phyloP scores from a whole-genome alignment of 2,113 vertebrate genomes.

The Thinocorus orbignyianus region DNA sequence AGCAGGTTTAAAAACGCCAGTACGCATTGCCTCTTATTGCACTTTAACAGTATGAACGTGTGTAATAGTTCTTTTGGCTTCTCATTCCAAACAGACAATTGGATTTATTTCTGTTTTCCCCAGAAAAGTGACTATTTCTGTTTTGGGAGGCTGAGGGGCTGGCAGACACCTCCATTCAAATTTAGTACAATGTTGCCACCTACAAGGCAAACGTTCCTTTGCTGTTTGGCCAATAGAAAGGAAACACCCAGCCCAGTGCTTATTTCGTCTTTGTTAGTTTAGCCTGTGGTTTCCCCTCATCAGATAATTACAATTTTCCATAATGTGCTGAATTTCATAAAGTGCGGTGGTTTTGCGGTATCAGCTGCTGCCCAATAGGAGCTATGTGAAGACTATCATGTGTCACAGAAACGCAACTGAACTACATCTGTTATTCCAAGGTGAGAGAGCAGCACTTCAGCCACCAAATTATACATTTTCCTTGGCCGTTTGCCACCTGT shows the following conservation, averaged over 20 bases:
- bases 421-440: background rate
- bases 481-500: slow-evolving; percentile 22
- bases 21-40: background rate
- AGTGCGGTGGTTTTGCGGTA: background rate
- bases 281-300: slow-evolving; percentile 10
- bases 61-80: background rate
- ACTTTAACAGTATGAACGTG: background rate
- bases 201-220: background rate
- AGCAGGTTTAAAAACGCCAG: background rate
- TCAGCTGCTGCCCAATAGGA: background rate
- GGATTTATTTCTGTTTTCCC: background rate
- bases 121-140: background rate
- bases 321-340: slow-evolving; percentile 26
- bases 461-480: slow-evolving; percentile 29
- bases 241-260: slow-evolving; percentile 19
- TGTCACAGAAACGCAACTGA: background rate
- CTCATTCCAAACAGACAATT: background rate
- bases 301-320: slow-evolving; percentile 34
- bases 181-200: background rate
- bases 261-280: slow-evolving; percentile 24
- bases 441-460: slow-evolving; percentile 1
- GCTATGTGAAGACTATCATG: background rate
- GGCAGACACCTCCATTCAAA: slow-evolving; percentile 6
- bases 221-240: slow-evolving; percentile 1
- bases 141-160: background rate